Percentiles rank a stretch among this genome's conserved stretches.
Conservation (phyloP, 2,888 invertebrate species). For the Standfussiana lucernea region DNA sequence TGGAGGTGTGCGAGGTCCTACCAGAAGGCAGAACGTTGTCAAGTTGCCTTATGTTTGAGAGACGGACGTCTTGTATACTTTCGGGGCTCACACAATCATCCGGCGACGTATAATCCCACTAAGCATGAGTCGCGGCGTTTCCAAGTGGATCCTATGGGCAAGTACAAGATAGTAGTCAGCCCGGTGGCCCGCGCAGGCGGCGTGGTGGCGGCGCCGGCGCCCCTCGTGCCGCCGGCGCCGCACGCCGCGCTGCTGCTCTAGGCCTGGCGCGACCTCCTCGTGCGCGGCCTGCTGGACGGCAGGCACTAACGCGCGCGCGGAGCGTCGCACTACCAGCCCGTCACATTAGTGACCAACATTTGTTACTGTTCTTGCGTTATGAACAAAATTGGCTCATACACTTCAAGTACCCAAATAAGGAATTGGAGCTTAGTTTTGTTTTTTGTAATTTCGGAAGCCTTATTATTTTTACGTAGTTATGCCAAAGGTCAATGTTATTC, state of each 20-base stretch:
- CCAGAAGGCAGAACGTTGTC: slow-evolving; percentile 88
- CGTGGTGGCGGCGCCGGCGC: slow-evolving; percentile 72
- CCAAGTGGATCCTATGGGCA: slow-evolving; percentile 88
- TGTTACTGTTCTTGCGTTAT: slow-evolving; percentile 50
- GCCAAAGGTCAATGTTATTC: slow-evolving; percentile 67
- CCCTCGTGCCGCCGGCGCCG: slow-evolving; percentile 80
- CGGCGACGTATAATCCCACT: slow-evolving; percentile 85
- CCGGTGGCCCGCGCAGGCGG: slow-evolving; percentile 72
- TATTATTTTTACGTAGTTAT: slow-evolving; percentile 71
- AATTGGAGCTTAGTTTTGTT: slow-evolving; percentile 59
- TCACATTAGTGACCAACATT: slow-evolving; percentile 31
- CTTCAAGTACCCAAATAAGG: slow-evolving; percentile 26
- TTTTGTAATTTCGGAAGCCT: slow-evolving; percentile 66
- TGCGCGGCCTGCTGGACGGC: slow-evolving; percentile 85
- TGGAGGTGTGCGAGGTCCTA: slow-evolving; percentile 89
- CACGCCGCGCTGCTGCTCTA: slow-evolving; percentile 86
- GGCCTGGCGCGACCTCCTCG: slow-evolving; percentile 90
- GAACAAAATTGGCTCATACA: slow-evolving; percentile 55
- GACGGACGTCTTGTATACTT: slow-evolving; percentile 89
- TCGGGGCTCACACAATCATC: slow-evolving; percentile 87
- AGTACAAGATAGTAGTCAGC: slow-evolving; percentile 87
- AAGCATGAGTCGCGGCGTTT: slow-evolving; percentile 88
- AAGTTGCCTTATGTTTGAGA: slow-evolving; percentile 87
- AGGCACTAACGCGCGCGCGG: slow-evolving; percentile 83
- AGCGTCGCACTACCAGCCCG: slow-evolving; percentile 78